Evolutionary conservation across 2,113 vertebrate genomes (phyloP).

Genomic region (Calypte anna): DNA sequence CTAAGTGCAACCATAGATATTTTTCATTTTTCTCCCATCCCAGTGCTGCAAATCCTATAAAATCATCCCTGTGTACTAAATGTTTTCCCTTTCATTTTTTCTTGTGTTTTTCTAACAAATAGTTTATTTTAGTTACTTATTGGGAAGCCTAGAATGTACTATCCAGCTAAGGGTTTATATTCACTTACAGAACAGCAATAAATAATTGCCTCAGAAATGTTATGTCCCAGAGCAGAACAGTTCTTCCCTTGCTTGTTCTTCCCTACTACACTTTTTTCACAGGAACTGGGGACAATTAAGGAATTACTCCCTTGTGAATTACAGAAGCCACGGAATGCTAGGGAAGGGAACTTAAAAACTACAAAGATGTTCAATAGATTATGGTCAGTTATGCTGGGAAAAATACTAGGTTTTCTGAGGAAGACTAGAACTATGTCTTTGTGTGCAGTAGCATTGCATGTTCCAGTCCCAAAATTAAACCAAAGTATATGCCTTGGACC

Average conservation of each 20-base stretch:
- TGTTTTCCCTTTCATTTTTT: neutral
- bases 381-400: conserved; percentile 17
- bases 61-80: neutral
- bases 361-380: conserved; percentile 46
- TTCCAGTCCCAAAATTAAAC: neutral
- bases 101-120: neutral
- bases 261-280: neutral
- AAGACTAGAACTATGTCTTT: neutral
- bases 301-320: conserved; percentile 44
- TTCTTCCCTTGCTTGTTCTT: conserved; percentile 1
- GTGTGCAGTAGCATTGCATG: neutral
- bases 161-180: neutral
- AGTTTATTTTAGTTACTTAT: neutral
- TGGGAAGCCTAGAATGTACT: neutral
- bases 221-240: neutral
- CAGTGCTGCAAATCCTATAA: neutral
- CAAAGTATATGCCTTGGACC: neutral
- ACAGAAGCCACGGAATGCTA: conserved; percentile 50
- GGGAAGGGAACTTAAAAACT: conserved; percentile 19
- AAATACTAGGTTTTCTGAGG: neutral
- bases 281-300: conserved; percentile 56
- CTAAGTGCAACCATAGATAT: neutral
- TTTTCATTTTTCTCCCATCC: neutral
- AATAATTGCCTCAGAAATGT: neutral
- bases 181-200: neutral